Evolutionary conservation across 2,113 vertebrate species (phyloP).

Genomic region (Apodemus speciosus): DNA sequence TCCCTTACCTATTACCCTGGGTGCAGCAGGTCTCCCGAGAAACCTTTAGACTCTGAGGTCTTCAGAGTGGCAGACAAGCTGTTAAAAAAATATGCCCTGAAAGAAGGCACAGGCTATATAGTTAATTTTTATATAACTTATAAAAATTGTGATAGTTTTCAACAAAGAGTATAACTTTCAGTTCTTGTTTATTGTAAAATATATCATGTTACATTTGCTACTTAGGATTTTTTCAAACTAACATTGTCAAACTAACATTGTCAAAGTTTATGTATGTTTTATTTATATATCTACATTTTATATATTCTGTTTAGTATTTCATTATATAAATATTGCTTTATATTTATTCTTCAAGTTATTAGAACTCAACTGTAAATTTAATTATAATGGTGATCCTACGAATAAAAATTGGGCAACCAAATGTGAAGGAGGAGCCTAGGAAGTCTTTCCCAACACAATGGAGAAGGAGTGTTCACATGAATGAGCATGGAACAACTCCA

Average conservation of each 20-base stretch:
- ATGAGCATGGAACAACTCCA: neutral
- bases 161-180: neutral
- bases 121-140: neutral
- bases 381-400: neutral
- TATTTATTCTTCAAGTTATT: neutral
- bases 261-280: neutral
- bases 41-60: too few relatives aligned
- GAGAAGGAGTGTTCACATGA: neutral
- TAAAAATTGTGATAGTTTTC: neutral
- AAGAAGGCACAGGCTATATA: neutral
- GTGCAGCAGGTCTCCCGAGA: too few relatives aligned
- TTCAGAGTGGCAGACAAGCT: too few relatives aligned
- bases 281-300: neutral
- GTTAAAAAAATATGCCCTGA: too few relatives aligned
- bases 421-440: neutral
- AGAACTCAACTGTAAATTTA: neutral
- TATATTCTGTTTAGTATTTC: neutral
- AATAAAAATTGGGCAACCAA: neutral
- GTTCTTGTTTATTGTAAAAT: conserved; percentile 17
- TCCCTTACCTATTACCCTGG: too few relatives aligned
- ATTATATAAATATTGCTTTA: neutral
- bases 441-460: neutral
- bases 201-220: neutral
- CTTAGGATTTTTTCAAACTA: neutral
- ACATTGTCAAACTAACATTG: neutral